phyloP scores from a whole-genome alignment of 2,888 invertebrate species.

The Alloscopus bannaensis region DNA sequence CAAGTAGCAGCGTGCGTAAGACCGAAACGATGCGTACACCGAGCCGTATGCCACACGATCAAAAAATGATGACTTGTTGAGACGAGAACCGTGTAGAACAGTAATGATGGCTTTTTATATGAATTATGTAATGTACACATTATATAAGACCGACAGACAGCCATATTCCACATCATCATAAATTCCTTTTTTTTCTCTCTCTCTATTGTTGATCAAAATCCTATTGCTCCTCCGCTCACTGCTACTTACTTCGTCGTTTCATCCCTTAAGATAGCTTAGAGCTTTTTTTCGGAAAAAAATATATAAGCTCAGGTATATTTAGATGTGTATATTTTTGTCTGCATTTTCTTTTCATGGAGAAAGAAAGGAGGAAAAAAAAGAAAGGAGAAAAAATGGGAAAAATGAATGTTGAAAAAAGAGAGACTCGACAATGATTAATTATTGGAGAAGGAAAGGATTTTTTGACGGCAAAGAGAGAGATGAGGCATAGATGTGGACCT shows the following conservation, averaged over 20 bases:
- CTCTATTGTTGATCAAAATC: slow-evolving; percentile 47
- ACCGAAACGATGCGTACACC: slow-evolving; percentile 49
- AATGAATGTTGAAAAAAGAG: slow-evolving; percentile 67
- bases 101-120: background rate
- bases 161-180: slow-evolving; percentile 40
- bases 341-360: slow-evolving; percentile 33
- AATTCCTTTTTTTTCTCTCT: slow-evolving; percentile 29
- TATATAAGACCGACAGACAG: slow-evolving; percentile 18
- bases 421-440: slow-evolving; percentile 73
- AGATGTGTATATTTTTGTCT: slow-evolving; percentile 18
- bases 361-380: slow-evolving; percentile 57
- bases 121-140: background rate
- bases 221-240: slow-evolving; percentile 23
- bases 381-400: slow-evolving; percentile 65
- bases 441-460: slow-evolving; percentile 67
- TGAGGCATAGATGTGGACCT: background rate
- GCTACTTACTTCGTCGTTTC: no score
- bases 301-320: background rate
- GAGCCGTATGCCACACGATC: slow-evolving; percentile 66
- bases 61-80: slow-evolving; percentile 59
- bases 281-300: background rate
- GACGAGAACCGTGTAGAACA: background rate
- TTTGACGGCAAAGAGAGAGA: slow-evolving; percentile 68
- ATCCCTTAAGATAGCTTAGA: background rate
- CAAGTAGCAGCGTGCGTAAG: slow-evolving; percentile 55